Base-by-base conservation (phyloP, 1,140 invertebrate genomes). In the Achatina immaculata region DNA sequence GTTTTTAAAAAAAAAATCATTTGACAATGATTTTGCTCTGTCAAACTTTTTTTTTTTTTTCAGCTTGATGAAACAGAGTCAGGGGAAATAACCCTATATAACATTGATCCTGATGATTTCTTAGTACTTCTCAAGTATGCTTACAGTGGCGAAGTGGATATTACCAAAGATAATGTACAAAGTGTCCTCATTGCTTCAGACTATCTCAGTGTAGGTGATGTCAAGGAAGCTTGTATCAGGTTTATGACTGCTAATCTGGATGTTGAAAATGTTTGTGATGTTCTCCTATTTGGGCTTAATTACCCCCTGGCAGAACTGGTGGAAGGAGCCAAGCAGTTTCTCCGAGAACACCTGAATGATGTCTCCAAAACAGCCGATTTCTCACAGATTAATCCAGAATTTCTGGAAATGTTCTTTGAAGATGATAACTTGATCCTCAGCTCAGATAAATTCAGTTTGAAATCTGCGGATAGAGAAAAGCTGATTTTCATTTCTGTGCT, bases 151-250 rank as follows among this genome's bases (percentile, higher is more conserved):
- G 21, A 68, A 48, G 55, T 78, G 31, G 42, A 45, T n/a, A 24
- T 78, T n/a, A 68, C 62, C 9, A 51, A 40, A 48, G 76, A 78
- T 24, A 78, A 66, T 68, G 76, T 78, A 2, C 76, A 78, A 34
- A 62, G 34, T 45, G 9, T 78, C 45, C 51, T 66, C 11, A 68
- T 78, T n/a, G 62, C 76, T 40, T 36, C 76, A 1, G 76, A 78
- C 36, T 78, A 78, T 42, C 65, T 78, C n/a, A 42, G 40, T 45
- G 34, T 78, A n/a, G 62, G 21, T 14, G 24, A 42, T 68, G 76
- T 78, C 16, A 78, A 68, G 42, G 16, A 48, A 28, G 51, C 24
- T 19, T 78, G 76, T 48, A 45, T 40, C 11, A 43, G n/a, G 36
- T 78, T 43, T 31, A 78, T 78, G 76, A 45, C 36, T 36, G 24